Evolutionary conservation across 2,888 invertebrate species (phyloP), one percentile per base, ranked within the genome.

Genomic region (Tetropium fuscum): DNA sequence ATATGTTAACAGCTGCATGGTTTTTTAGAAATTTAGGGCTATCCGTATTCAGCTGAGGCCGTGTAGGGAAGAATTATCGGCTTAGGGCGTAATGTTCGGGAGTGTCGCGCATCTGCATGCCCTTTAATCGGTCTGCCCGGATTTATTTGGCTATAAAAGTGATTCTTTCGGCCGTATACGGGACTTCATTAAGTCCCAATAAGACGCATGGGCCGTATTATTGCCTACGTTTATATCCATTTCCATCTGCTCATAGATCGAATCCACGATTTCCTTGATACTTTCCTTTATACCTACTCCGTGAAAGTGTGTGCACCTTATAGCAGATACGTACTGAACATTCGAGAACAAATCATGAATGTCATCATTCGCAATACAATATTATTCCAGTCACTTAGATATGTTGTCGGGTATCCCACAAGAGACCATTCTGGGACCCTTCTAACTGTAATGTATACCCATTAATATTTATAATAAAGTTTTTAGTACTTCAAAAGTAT

Each of bases 171-270:
- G 74, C 75, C 75, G 76, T 74, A 70, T 74, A 76, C 71, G 78
- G 78, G 76, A 80, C 78, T 80, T 80, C 80, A 81, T 80, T 80
- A 80, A 78, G 77, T 75, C 69, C 69, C 72, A 67, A 74, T 70
- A 78, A 80, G 79, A 80, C 76, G 77, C 79, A 80, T 80, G 74
- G 78, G 74, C 78, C 77, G 68, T 77, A 74, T 79, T 80, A 80
- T 80, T 79, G 77, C 78, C 76, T 69, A 76, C 80, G 78, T 79
- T 79, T 79, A 77, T 79, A 78, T 79, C 79, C 78, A 78, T 78
- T 78, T 76, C 74, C 73, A 72, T 60, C 74, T 72, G 75, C 70
- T 75, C 66, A 71, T 76, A 76, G 76, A 76, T 77, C 70, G 65
- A 25, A 3, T 7, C 32, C 7, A 8, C 11, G 43, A 18, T 20